These are phyloP conservation scores for Cynocephalus volans DNA, from an alignment of 2,113 vertebrate species.

Conservation along the genomic window DNA sequence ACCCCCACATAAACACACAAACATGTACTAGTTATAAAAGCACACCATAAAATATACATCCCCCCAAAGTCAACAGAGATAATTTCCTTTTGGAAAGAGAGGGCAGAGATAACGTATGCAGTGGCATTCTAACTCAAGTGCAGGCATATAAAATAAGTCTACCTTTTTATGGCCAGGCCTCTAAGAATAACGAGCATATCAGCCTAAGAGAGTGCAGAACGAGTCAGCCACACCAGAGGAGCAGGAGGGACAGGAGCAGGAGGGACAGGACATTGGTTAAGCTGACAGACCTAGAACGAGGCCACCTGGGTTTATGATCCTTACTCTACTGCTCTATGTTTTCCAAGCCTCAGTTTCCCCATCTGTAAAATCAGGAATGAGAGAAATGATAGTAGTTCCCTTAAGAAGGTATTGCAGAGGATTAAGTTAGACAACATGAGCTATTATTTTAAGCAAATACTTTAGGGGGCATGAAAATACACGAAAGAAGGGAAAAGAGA, in stretches of 20 bases:
- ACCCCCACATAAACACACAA: not conserved
- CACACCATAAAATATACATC: not conserved
- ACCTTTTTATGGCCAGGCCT: not conserved
- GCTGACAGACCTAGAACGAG: fast-evolving
- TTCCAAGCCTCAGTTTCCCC: not conserved
- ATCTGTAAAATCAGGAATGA: not conserved
- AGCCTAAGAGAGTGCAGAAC: not conserved
- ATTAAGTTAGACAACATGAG: not conserved
- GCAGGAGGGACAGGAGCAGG: too few relatives aligned
- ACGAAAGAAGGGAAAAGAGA: not conserved
- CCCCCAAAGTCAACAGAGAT: not conserved
- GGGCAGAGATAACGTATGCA: not conserved
- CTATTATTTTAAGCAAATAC: constrained; percentile 39
- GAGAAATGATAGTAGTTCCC: not conserved
- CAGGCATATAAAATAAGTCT: not conserved
- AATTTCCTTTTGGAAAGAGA: not conserved
- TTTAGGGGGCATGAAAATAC: not conserved
- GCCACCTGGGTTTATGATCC: not conserved
- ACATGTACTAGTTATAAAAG: not conserved
- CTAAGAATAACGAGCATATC: not conserved
- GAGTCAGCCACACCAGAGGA: too few relatives aligned
- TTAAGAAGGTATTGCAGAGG: not conserved
- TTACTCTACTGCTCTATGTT: not conserved
- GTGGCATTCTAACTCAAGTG: not conserved
- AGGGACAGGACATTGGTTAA: too few relatives aligned